phyloP scores from a whole-genome alignment of 2,113 vertebrate species.

The Panurus biarmicus region DNA sequence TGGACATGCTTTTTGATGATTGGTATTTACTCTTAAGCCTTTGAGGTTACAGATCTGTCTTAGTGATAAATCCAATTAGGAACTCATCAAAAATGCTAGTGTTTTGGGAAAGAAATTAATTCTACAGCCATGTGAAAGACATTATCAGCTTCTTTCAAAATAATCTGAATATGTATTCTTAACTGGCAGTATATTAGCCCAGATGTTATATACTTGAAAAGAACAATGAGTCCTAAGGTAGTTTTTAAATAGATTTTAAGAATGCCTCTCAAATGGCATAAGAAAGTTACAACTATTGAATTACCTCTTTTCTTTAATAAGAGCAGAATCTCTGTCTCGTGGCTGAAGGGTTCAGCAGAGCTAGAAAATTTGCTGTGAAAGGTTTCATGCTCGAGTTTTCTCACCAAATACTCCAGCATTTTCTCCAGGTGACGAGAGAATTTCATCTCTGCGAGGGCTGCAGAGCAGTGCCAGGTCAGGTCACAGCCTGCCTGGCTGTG shows the following conservation, averaged over 20 bases:
- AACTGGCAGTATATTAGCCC: neutral
- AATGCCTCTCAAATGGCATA: neutral
- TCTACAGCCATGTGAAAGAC: conserved; percentile 41
- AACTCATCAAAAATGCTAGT: conserved; percentile 10
- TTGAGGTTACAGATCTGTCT: conserved; percentile 22
- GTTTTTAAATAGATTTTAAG: neutral
- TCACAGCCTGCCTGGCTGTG: neutral
- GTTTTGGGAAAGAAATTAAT: conserved; percentile 47
- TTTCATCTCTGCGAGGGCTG: rapidly evolving
- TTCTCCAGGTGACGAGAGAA: neutral
- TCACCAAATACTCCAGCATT: neutral
- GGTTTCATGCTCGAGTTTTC: neutral
- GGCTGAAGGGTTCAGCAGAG: neutral
- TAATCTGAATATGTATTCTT: neutral
- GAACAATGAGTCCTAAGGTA: neutral
- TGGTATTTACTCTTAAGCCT: neutral
- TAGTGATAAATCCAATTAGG: conserved; percentile 50
- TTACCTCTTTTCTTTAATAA: neutral
- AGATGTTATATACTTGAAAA: neutral
- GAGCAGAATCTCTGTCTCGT: neutral
- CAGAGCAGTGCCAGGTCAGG: neutral
- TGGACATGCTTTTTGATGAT: neutral
- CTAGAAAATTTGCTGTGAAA: neutral
- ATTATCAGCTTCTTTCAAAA: conserved; percentile 49
- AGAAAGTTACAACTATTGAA: neutral